These are phyloP conservation scores for Falco biarmicus DNA, from an alignment of 2,797 vertebrate species.

Conservation along the genomic window DNA sequence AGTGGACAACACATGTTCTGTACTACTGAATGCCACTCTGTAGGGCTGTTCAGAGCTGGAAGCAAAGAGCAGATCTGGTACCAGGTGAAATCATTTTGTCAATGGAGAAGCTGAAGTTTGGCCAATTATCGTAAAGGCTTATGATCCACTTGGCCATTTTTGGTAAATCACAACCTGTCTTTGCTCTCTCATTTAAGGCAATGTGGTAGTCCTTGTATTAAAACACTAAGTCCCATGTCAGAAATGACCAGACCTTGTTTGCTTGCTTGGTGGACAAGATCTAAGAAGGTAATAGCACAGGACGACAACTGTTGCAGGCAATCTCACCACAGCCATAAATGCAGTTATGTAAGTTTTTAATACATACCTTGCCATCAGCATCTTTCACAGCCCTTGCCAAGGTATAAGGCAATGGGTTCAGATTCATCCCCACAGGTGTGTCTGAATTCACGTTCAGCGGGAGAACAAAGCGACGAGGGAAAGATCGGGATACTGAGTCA, in stretches of 20 bases:
- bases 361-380: constrained; percentile 80
- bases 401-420: constrained; percentile 82
- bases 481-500: constrained; percentile 71
- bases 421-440: constrained; percentile 79
- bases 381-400: constrained; percentile 83
- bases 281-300: background rate
- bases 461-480: constrained; percentile 90
- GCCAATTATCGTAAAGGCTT: background rate
- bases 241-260: background rate
- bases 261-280: background rate
- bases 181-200: background rate
- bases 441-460: constrained; percentile 81
- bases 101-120: background rate
- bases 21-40: background rate
- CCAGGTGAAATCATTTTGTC: background rate
- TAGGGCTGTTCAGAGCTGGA: background rate
- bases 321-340: background rate
- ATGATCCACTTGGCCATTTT: background rate
- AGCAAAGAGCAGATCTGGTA: background rate
- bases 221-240: background rate
- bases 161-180: background rate
- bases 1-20: background rate
- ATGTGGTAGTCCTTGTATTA: background rate
- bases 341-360: background rate
- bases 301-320: background rate